Conservation (phyloP, 2,113 vertebrate genomes). For the Corythoichthys haematopterus region DNA sequence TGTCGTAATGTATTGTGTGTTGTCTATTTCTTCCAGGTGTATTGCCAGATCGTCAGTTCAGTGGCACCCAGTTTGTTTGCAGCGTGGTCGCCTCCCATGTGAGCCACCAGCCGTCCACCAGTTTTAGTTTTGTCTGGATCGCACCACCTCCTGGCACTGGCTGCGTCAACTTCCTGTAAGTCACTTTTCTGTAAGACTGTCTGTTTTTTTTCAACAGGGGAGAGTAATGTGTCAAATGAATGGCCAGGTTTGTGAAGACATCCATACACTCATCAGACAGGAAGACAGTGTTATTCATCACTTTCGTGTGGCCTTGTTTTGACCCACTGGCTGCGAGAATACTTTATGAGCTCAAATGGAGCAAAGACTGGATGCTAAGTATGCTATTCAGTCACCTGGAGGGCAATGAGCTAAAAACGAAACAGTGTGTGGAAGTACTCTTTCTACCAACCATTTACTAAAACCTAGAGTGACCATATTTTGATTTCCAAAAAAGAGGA, state of each 20-base stretch:
- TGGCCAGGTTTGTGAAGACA: not conserved
- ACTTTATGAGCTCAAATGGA: conserved; percentile 21
- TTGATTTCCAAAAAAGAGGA: too few relatives aligned
- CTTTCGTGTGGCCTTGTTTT: conserved; percentile 13
- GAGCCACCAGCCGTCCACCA: conserved; percentile 90
- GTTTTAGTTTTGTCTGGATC: conserved; percentile 97
- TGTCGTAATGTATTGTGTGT: not conserved
- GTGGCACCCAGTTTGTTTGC: conserved; percentile 95
- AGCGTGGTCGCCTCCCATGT: conserved; percentile 96
- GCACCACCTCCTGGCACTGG: conserved; percentile 93
- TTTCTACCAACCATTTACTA: too few relatives aligned
- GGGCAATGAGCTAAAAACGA: not conserved
- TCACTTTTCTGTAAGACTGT: conserved; percentile 28
- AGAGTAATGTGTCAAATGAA: not conserved
- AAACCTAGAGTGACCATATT: too few relatives aligned
- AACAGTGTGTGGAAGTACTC: not conserved
- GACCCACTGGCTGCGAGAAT: conserved; percentile 11
- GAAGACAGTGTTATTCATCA: conserved; percentile 24
- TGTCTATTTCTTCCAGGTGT: conserved; percentile 71
- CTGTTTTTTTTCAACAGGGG: not conserved
- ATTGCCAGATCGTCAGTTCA: conserved; percentile 89
- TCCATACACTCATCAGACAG: conserved; percentile 4
- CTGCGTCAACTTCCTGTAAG: conserved; percentile 99
- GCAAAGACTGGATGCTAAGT: conserved; percentile 23
- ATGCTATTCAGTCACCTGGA: conserved; percentile 20